Evolutionary conservation across 2,113 vertebrate genomes (phyloP).

Genomic region (Thunnus thynnus): DNA sequence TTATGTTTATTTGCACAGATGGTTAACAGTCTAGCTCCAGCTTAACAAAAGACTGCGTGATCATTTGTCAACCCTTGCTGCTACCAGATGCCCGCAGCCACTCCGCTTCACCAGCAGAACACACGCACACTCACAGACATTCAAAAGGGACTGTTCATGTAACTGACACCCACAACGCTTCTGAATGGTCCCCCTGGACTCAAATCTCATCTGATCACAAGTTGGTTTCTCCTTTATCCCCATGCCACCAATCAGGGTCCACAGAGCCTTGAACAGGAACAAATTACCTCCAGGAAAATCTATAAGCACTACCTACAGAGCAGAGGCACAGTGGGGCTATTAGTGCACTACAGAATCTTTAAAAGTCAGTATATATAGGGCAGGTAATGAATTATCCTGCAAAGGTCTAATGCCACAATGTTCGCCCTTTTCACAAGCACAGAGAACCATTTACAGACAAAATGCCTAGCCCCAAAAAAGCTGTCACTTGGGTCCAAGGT

Average conservation of each 20-base stretch:
- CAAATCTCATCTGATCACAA: slow-evolving; percentile 20
- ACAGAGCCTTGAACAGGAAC: neutral
- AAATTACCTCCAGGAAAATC: slow-evolving; percentile 31
- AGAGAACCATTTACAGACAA: slow-evolving; percentile 25
- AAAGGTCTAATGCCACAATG: slow-evolving; percentile 14
- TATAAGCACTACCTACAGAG: slow-evolving; percentile 11
- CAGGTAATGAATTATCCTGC: slow-evolving; percentile 23
- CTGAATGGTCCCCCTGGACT: slow-evolving; percentile 6
- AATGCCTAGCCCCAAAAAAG: slow-evolving; percentile 18
- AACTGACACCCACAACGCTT: neutral
- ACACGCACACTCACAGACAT: neutral
- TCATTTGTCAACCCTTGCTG: slow-evolving; percentile 61
- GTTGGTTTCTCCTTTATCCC: slow-evolving; percentile 20
- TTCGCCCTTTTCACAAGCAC: slow-evolving; percentile 20
- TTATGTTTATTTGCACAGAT: slow-evolving; percentile 58
- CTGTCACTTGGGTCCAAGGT: slow-evolving; percentile 28
- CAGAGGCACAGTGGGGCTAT: slow-evolving; percentile 28
- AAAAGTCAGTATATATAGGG: slow-evolving; percentile 29
- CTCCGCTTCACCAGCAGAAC: slow-evolving; percentile 5
- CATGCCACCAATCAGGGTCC: slow-evolving; percentile 23
- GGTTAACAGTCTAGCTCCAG: slow-evolving; percentile 44
- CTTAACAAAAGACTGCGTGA: slow-evolving; percentile 60
- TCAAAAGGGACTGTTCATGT: neutral
- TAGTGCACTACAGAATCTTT: slow-evolving; percentile 19
- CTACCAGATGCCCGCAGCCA: slow-evolving; percentile 58